These are phyloP conservation scores for Malaclemys terrapin DNA, from an alignment of 2,113 vertebrate genomes.

Conservation along the genomic window DNA sequence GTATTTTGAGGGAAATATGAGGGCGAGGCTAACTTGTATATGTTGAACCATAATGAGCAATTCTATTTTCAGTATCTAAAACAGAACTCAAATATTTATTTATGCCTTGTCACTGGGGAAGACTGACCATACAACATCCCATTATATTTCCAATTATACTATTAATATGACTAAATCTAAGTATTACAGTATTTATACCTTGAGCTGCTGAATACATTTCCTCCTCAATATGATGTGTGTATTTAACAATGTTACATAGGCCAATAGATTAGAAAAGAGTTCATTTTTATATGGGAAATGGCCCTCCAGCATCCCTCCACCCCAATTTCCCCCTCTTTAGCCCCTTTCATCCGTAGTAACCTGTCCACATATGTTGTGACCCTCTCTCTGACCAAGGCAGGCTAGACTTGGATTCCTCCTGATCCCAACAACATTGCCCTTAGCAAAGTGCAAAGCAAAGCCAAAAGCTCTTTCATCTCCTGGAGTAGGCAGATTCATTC, in stretches of 20 bases:
- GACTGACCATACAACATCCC: conserved; percentile 42
- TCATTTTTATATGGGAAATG: not conserved
- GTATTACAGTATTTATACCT: conserved; percentile 2
- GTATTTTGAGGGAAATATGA: not conserved
- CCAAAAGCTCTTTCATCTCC: accelerated
- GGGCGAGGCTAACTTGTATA: not conserved
- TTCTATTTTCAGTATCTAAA: conserved; percentile 45
- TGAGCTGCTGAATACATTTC: conserved; percentile 7
- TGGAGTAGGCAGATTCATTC: not conserved
- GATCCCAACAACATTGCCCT: not conserved
- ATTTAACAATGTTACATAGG: conserved; percentile 21
- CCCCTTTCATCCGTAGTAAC: not conserved
- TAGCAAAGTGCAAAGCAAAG: accelerated
- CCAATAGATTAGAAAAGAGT: not conserved
- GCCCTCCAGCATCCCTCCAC: not conserved
- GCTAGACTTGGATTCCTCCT: not conserved
- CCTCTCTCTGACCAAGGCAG: not conserved
- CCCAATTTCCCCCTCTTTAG: not conserved
- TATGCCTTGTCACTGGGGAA: conserved; percentile 39
- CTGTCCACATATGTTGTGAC: not conserved
- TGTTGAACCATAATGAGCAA: conserved; percentile 15
- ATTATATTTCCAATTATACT: conserved; percentile 19
- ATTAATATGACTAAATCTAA: conserved; percentile 12
- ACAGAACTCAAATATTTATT: conserved; percentile 54
- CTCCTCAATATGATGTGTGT: accelerated